Conservation (phyloP, 2,888 invertebrate genomes). For the Tribolium freemani region DNA sequence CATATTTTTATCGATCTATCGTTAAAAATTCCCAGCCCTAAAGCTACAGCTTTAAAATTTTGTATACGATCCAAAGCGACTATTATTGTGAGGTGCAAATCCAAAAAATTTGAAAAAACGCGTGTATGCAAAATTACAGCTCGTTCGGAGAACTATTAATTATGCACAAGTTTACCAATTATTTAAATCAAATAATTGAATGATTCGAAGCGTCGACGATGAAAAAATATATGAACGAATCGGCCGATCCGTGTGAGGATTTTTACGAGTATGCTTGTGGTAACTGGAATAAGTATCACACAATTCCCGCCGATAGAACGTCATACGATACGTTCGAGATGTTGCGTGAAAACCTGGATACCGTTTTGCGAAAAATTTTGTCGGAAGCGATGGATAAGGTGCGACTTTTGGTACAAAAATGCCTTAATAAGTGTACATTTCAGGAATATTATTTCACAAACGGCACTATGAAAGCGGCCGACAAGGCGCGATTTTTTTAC, state of each 20-base stretch:
- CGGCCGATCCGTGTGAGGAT: conserved; percentile 83
- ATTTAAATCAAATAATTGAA: too few species aligned
- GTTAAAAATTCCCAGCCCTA: too few species aligned
- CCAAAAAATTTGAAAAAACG: too few species aligned
- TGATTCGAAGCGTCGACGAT: conserved; percentile 73
- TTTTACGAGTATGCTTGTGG: conserved; percentile 91
- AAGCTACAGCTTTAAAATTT: too few species aligned
- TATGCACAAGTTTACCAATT: too few species aligned
- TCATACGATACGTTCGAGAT: conserved; percentile 93
- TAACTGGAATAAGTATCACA: conserved; percentile 87
- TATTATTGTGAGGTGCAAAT: too few species aligned
- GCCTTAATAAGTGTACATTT: background rate
- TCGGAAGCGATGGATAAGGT: conserved; percentile 66
- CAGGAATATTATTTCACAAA: conserved; percentile 2
- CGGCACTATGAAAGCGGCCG: conserved; percentile 69
- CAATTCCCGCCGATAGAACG: conserved; percentile 90
- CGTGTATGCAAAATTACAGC: too few species aligned
- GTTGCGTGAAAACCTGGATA: conserved; percentile 84
- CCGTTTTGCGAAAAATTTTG: conserved; percentile 77
- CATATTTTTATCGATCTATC: too few species aligned
- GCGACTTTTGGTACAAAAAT: background rate
- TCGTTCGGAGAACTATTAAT: too few species aligned
- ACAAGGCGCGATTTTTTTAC: conserved; percentile 88
- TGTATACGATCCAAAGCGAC: too few species aligned
- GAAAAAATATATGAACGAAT: conserved; percentile 82